A percentile compares a stretch with the other conserved stretches of the same genome.
phyloP scores from a whole-genome alignment of 2,113 vertebrate genomes.

The Tragelaphus imberbis region DNA sequence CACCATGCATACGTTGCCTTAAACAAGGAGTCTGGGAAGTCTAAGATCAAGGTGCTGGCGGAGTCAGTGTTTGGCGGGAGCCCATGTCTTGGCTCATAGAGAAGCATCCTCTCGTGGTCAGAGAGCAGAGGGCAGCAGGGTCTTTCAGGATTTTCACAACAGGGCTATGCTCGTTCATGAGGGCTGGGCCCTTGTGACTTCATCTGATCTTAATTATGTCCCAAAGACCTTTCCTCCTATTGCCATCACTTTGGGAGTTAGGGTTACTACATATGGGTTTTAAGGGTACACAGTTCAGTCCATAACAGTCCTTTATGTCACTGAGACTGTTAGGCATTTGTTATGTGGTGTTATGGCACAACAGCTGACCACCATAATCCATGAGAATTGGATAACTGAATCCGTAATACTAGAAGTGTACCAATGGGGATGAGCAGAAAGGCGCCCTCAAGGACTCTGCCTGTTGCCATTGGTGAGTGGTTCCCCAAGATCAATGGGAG shows the following conservation, averaged over 20 bases:
- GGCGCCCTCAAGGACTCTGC: neutral
- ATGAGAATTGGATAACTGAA: neutral
- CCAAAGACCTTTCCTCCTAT: neutral
- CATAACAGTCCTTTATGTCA: neutral
- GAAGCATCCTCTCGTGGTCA: too few species aligned
- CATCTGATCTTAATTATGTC: neutral
- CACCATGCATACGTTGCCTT: neutral
- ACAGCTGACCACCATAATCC: neutral
- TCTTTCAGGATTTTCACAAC: neutral
- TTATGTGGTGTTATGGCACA: neutral
- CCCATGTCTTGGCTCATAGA: neutral
- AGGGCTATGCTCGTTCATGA: neutral
- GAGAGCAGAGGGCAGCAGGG: neutral
- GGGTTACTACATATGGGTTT: neutral
- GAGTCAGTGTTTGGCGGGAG: neutral
- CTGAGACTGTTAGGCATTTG: neutral
- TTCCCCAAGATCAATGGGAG: neutral
- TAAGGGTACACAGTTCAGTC: neutral
- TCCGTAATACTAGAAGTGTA: neutral
- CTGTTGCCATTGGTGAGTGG: neutral
- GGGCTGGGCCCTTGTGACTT: neutral
- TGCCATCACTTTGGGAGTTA: neutral
- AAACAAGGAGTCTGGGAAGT: neutral
- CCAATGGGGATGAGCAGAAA: neutral
- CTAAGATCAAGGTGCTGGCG: neutral